phyloP scores from a whole-genome alignment of 2,888 invertebrate species.

The Caenorhabditis sp. region DNA sequence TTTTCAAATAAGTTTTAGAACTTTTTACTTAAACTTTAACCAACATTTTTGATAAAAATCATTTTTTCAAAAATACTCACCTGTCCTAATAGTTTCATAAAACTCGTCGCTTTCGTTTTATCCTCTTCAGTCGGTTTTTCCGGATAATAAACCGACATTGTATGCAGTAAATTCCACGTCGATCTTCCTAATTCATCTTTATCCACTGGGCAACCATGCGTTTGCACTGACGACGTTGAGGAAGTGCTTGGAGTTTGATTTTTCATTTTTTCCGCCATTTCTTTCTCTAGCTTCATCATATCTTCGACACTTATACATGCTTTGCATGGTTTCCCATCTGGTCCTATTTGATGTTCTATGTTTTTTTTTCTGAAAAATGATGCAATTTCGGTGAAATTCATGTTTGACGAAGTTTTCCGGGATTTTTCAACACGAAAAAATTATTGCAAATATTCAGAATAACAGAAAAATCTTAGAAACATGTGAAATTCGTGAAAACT shows the following conservation, averaged over 20 bases:
- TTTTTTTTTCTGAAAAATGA: conserved; percentile 7
- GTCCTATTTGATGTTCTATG: conserved; percentile 25
- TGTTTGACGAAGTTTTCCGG: not conserved
- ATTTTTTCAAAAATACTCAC: conserved; percentile 33
- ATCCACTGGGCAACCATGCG: conserved; percentile 74
- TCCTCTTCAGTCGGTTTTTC: conserved; percentile 79
- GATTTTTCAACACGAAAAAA: not conserved
- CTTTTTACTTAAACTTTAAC: not conserved
- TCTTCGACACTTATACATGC: conserved; percentile 67
- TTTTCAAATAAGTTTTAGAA: too few species aligned
- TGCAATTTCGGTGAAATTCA: conserved; percentile 2
- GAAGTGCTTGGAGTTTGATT: conserved; percentile 9
- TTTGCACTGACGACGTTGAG: conserved; percentile 1
- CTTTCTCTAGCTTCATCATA: conserved; percentile 62
- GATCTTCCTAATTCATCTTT: conserved; percentile 73
- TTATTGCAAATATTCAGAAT: not conserved
- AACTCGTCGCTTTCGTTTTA: conserved; percentile 81
- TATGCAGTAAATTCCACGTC: conserved; percentile 91
- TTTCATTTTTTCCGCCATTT: conserved; percentile 45
- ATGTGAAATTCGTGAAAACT: not conserved
- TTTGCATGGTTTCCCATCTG: conserved; percentile 61
- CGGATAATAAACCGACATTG: conserved; percentile 94
- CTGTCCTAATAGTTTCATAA: conserved; percentile 82
- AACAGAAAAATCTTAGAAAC: not conserved
- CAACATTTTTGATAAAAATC: not conserved